Percentiles rank a stretch among this genome's conserved stretches.
phyloP scores from a whole-genome alignment of 2,113 vertebrate species.

The Laticauda laticaudata region DNA sequence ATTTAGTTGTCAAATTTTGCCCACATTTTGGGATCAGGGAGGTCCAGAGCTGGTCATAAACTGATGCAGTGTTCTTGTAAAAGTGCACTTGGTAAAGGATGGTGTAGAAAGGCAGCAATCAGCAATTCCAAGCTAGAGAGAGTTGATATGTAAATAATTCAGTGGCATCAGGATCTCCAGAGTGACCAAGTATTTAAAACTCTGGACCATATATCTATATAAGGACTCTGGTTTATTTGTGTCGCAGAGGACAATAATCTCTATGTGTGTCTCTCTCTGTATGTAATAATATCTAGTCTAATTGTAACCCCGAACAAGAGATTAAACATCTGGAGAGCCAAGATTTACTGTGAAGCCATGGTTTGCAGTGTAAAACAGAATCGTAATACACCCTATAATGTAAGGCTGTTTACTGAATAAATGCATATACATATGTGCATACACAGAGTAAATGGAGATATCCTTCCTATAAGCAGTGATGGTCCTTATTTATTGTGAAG shows the following conservation, averaged over 20 bases:
- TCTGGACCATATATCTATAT: background rate
- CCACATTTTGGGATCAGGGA: background rate
- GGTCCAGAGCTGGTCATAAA: background rate
- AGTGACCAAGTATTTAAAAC: background rate
- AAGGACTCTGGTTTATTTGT: background rate
- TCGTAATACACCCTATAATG: background rate
- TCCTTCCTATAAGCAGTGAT: background rate
- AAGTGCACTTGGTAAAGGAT: background rate
- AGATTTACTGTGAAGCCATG: background rate
- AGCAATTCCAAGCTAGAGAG: background rate
- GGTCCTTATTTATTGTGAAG: background rate
- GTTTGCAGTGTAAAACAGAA: background rate
- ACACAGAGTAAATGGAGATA: background rate
- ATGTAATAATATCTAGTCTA: background rate
- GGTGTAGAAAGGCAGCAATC: background rate
- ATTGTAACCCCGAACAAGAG: background rate
- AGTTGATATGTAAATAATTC: background rate
- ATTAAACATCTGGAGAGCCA: background rate
- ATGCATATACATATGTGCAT: background rate
- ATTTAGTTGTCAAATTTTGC: background rate
- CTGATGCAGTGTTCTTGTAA: background rate
- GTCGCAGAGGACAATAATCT: background rate
- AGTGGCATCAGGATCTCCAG: background rate
- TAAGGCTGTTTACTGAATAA: background rate
- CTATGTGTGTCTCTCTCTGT: background rate